Percentiles rank a stretch among this genome's conserved stretches.
Evolutionary conservation across 2,113 vertebrate species (phyloP).

Genomic region (Hypocryptadius cinnamomeus): DNA sequence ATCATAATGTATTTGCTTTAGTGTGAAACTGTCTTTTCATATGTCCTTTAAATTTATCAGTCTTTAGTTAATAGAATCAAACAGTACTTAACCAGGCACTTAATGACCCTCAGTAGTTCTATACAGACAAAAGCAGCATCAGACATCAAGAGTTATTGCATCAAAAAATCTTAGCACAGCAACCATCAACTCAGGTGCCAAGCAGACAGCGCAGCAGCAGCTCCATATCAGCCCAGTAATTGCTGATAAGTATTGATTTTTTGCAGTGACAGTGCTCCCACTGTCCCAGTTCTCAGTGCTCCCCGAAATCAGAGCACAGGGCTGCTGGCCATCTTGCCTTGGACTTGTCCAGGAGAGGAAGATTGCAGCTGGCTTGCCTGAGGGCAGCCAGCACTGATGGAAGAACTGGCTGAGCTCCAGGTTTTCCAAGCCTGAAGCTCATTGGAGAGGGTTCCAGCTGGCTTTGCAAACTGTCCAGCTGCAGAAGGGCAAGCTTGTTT

Average conservation of each 20-base stretch:
- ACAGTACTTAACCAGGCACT: background rate
- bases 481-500: constrained; percentile 25
- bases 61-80: background rate
- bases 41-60: background rate
- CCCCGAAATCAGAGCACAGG: background rate
- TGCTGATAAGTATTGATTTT: background rate
- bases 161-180: background rate
- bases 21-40: background rate
- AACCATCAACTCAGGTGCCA: background rate
- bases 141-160: background rate
- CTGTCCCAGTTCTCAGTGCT: background rate
- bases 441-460: constrained; percentile 35
- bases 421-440: constrained; percentile 31
- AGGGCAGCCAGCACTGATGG: background rate
- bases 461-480: constrained; percentile 47
- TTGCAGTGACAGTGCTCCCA: background rate
- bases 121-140: background rate
- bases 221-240: background rate
- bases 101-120: background rate
- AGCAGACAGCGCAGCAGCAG: background rate
- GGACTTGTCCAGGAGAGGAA: background rate
- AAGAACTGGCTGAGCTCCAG: constrained; percentile 36
- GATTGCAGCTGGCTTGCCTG: constrained; percentile 41
- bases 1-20: background rate
- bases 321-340: constrained; percentile 16